phyloP scores from a whole-genome alignment of 1,140 invertebrate species.

The Cepaea nemoralis region DNA sequence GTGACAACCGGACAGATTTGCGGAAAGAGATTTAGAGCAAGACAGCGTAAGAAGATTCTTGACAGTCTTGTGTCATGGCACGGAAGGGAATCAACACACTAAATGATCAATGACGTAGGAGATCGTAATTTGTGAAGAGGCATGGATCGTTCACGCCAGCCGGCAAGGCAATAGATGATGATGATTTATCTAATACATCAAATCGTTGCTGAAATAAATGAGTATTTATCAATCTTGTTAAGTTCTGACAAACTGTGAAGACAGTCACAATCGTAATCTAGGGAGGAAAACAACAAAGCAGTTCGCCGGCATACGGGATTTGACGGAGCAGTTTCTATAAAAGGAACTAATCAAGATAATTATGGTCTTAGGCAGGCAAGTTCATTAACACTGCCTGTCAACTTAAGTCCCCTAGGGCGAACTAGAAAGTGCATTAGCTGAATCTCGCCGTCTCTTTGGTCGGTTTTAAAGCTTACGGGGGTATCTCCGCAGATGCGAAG shows the following conservation, averaged over 20 bases:
- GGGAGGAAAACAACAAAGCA: background rate
- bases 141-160: no score
- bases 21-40: no score
- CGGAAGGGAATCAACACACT: no score
- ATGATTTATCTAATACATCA: no score
- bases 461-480: background rate
- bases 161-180: no score
- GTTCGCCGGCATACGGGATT: background rate
- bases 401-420: background rate
- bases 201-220: no score
- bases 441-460: background rate
- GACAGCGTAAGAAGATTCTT: no score
- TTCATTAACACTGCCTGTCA: slow-evolving; percentile 13
- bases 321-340: background rate
- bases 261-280: background rate
- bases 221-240: background rate
- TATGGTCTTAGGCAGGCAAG: background rate
- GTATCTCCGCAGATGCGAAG: background rate
- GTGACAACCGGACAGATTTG: no score
- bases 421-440: background rate
- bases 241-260: background rate
- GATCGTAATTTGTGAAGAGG: no score
- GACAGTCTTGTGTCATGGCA: no score
- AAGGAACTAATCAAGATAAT: slow-evolving; percentile 13
- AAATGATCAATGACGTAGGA: no score